Base-by-base conservation (phyloP, 2,113 vertebrate genomes). In the Ageneiosus marmoratus region DNA sequence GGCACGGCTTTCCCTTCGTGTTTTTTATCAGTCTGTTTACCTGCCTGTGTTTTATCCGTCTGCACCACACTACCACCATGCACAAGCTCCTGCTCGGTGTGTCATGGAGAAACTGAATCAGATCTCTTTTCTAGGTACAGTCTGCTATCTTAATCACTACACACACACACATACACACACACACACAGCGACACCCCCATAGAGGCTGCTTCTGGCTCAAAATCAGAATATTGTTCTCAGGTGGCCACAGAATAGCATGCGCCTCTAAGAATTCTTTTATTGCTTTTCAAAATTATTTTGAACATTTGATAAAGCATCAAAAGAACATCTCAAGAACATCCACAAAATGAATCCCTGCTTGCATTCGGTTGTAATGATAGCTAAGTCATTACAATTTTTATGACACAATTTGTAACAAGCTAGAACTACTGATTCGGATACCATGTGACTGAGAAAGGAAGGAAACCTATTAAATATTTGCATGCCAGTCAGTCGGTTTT, bases 41-140 rank as follows among this genome's bases (percentile, higher is more conserved):
- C 87, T 78, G 80, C 46, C 62, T 34, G 75, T 69, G 63, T 83
- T 55, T 53, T 70, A 70, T 83, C 75, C 53, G 27, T 34, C 75
- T 78, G 58, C 34, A 79, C 37, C 58, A 63, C 73, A 22, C 34
- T 20, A 29, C 34, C 75, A 2, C 75, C 65, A 29, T 20, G n/a
- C 67, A 70, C 80, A 34, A 27, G 50, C 53, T 48, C 41, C 77
- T 79, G 58, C 56, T 79, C 16, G 16, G 50, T 50, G 32, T 67
- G 73, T 65, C 72, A 41, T 51, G 58, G 56, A 41, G 46, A 62
- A 76, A 63, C 29, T 37, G 27, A 41, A 60, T 77, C 60, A 34
- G 58, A 77, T 83, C 56, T 67, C 81, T 34, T 82, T 69, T 53
- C 60, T 48, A 20, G 51, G 18, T 37, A 22, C 24, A 20, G 29